A percentile compares a stretch with the other conserved stretches of the same genome.
Evolutionary conservation across 2,797 vertebrate species (phyloP).

Genomic region (Gypaetus barbatus): DNA sequence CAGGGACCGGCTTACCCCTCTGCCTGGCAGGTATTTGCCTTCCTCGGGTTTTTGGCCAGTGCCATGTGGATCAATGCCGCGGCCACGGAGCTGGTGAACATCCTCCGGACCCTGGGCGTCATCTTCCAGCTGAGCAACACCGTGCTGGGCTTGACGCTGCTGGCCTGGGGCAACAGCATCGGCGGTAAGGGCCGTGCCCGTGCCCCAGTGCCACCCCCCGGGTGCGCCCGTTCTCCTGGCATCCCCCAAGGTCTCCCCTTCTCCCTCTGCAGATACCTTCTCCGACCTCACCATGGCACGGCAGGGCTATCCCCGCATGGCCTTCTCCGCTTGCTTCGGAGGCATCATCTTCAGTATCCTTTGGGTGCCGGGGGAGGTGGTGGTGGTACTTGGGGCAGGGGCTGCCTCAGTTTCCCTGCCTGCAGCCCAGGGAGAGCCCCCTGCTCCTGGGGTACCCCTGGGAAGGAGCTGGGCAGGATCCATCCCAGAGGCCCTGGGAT

Average conservation of each 20-base stretch:
- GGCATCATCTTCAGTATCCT: conserved; percentile 99
- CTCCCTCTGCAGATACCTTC: conserved; percentile 83
- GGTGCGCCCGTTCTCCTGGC: not conserved
- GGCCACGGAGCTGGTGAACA: conserved; percentile 90
- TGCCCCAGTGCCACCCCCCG: not conserved
- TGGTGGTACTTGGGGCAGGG: not conserved
- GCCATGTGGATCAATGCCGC: conserved; percentile 89
- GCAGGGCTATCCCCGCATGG: conserved; percentile 96
- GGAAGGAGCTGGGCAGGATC: not conserved
- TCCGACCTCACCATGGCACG: conserved; percentile 92
- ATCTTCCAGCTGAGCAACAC: conserved; percentile 93
- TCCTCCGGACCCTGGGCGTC: conserved; percentile 88
- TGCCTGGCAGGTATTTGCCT: conserved; percentile 83
- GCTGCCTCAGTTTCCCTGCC: not conserved
- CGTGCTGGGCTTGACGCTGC: conserved; percentile 90
- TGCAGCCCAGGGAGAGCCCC: not conserved
- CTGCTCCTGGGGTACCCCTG: too few species aligned
- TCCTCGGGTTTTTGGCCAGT: conserved; percentile 92
- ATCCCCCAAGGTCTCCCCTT: not conserved
- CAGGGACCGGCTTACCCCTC: not conserved
- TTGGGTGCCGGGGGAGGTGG: not conserved
- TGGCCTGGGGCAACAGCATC: conserved; percentile 98
- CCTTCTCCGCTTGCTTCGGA: conserved; percentile 95
- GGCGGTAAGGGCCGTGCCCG: conserved; percentile 79
- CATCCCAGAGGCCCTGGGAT: not conserved